Percentiles rank a stretch among this genome's conserved stretches.
These are phyloP conservation scores for Ciconia maguari DNA, from an alignment of 2,113 vertebrate species.

Conservation along the genomic window DNA sequence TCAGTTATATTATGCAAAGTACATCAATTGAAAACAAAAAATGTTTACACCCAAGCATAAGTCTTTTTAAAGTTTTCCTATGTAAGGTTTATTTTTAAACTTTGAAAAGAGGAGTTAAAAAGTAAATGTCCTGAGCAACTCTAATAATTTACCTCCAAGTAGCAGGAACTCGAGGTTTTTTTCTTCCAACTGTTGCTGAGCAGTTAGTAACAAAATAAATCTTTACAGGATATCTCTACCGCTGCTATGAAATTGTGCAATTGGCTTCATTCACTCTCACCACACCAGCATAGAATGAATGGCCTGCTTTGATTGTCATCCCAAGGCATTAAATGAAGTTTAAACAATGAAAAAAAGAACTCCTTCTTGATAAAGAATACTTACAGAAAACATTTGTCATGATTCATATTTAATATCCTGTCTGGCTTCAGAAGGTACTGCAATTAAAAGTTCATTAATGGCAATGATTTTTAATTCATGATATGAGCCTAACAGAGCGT, in stretches of 20 bases:
- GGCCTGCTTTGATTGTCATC: not conserved
- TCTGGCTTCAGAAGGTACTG: not conserved
- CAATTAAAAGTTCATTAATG: constrained; percentile 42
- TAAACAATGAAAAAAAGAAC: not conserved
- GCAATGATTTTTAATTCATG: constrained; percentile 12
- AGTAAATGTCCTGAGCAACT: not conserved
- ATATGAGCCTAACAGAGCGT: not conserved
- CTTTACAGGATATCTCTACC: not conserved
- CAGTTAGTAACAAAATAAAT: not conserved
- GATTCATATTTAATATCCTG: constrained; percentile 21
- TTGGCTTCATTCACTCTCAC: not conserved
- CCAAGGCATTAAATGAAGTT: not conserved
- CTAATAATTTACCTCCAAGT: not conserved
- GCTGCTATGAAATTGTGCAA: not conserved
- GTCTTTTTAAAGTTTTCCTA: not conserved
- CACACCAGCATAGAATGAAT: not conserved
- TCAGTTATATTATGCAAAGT: not conserved
- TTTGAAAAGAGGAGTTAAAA: not conserved
- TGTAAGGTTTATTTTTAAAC: not conserved
- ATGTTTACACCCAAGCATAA: not conserved
- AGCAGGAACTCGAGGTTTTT: rapidly evolving
- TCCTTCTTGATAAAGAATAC: not conserved
- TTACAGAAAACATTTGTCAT: constrained; percentile 12
- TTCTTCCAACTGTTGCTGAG: not conserved
- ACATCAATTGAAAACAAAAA: not conserved